Evolutionary conservation across 2,113 vertebrate genomes (phyloP), one percentile per base, ranked within the genome.

Genomic region (Halichoeres trimaculatus): DNA sequence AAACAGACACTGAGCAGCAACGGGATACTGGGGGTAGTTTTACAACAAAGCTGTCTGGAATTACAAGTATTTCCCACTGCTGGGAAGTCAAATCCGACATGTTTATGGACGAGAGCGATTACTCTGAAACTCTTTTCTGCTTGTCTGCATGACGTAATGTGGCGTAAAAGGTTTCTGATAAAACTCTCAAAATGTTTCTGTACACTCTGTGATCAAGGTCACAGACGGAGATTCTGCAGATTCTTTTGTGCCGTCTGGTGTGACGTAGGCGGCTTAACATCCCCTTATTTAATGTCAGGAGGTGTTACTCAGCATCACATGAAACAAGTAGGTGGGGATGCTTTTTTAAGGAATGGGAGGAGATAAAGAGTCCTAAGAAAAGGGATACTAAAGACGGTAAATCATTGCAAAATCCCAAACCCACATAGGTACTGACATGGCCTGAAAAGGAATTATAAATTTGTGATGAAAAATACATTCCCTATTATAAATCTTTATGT

Each of bases 41-140:
- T 85, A 85, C 84, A 86, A 88, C 84, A 83, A 75, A 63, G 79
- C 76, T 74, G 87, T 88, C 87, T 91, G 86, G 86, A 88, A 91
- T 88, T 85, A 83, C 85, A 85, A 51, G 59, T 62, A 83, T 87
- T 84, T 85, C 55, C 48, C 40, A 58, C 59, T 63, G 38, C 58
- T 26, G 12, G 48, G 55, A 74, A 70, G 24, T 51, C 20, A 64
- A 58, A 63, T 50, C 65, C 58, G 74, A 54, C 34, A 12, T n/a
- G 52, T 73, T 36, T 10, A 17, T 40, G 59, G 24, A 57, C 52
- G 60, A 56, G 8, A 17, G 41, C 59, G 35, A 30, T 55, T 36
- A 38, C 24, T 57, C 67, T 11, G 22, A 77, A 73, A 57, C 9
- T 1, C 36, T 60, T 19, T 8, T 45, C 43, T 58, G 38, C 47